Percentiles rank a stretch among this genome's conserved stretches.
These are phyloP conservation scores for Pilophorus perplexus DNA, from an alignment of 2,888 invertebrate genomes.

Conservation along the genomic window DNA sequence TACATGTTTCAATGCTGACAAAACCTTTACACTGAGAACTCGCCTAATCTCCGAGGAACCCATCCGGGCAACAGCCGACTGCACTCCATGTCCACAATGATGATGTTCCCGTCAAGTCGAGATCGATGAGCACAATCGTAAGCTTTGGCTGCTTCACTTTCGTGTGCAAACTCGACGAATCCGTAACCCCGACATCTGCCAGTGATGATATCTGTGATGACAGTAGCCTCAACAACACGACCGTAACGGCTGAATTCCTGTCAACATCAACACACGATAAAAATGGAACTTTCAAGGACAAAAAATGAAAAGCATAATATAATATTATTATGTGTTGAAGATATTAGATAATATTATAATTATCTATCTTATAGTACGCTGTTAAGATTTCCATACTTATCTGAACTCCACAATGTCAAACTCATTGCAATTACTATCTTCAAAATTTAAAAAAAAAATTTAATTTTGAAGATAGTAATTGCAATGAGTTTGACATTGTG, in stretches of 20 bases:
- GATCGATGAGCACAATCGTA: constrained; percentile 55
- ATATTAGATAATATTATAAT: too few relatives aligned
- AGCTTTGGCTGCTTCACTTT: constrained; percentile 62
- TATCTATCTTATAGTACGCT: too few relatives aligned
- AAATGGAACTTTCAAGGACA: neutral
- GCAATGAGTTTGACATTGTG: too few relatives aligned
- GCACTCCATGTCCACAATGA: constrained; percentile 76
- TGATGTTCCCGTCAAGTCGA: constrained; percentile 64
- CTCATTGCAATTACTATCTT: too few relatives aligned
- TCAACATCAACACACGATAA: constrained; percentile 21
- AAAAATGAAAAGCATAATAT: neutral
- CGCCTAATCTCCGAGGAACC: constrained; percentile 76
- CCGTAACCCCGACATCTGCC: constrained; percentile 79
- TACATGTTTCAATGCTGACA: neutral
- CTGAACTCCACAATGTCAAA: too few relatives aligned
- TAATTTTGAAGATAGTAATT: too few relatives aligned
- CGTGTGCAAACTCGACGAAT: constrained; percentile 75
- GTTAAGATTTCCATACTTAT: too few relatives aligned
- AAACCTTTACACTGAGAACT: neutral
- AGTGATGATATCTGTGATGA: constrained; percentile 78
- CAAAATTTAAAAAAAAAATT: too few relatives aligned
- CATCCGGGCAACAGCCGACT: constrained; percentile 71
- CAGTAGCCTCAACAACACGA: constrained; percentile 60
- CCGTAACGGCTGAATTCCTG: constrained; percentile 63
- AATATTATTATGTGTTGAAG: too few relatives aligned